Percentiles rank a stretch among this genome's conserved stretches.
These are phyloP conservation scores for Orestias chungarensis DNA, from an alignment of 2,797 vertebrate species.

Conservation along the genomic window DNA sequence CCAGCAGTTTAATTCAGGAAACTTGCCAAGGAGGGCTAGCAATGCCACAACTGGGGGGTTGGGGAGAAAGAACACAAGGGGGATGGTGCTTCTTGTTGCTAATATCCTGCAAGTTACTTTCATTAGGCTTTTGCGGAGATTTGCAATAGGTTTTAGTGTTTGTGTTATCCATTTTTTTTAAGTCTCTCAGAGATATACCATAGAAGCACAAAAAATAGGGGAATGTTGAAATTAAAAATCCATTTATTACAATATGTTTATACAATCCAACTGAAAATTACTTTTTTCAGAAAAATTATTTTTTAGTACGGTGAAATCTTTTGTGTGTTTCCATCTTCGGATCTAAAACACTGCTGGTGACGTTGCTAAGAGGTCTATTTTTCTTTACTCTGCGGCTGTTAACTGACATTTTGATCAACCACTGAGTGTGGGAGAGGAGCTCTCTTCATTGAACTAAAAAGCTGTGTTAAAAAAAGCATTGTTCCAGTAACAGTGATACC, in stretches of 20 bases:
- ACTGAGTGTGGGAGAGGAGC: background rate
- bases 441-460: background rate
- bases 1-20: slow-evolving; percentile 99
- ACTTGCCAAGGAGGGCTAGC: slow-evolving; percentile 77
- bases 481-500: background rate
- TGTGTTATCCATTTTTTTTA: slow-evolving; percentile 35
- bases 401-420: slow-evolving; percentile 1
- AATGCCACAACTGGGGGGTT: slow-evolving; percentile 86
- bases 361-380: background rate
- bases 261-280: background rate
- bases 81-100: slow-evolving; percentile 90
- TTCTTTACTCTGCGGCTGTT: background rate
- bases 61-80: slow-evolving; percentile 39
- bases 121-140: slow-evolving; percentile 81
- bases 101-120: slow-evolving; percentile 99
- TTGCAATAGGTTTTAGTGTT: slow-evolving; percentile 72
- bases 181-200: slow-evolving; percentile 53
- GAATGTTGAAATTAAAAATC: slow-evolving; percentile 69
- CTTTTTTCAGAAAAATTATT: background rate
- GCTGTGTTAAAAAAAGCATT: background rate
- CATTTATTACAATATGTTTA: slow-evolving; percentile 72
- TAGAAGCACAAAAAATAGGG: slow-evolving; percentile 79
- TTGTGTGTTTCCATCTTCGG: background rate
- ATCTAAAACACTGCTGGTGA: background rate
- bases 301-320: background rate